Evolutionary conservation across 2,113 vertebrate genomes (phyloP).

Genomic region (Stegastes partitus): DNA sequence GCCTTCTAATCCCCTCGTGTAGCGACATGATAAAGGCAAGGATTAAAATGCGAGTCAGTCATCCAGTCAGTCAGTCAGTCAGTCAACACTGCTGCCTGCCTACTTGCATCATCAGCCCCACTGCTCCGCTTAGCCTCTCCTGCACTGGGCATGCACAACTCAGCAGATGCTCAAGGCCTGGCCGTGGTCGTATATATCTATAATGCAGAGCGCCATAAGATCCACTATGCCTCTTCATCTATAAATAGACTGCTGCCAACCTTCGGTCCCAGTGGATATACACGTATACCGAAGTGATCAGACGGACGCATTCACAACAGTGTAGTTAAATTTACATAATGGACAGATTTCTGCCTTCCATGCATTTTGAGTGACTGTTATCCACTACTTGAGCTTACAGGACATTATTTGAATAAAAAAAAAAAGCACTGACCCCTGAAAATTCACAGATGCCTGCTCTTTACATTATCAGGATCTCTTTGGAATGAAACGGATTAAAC

Average conservation of each 20-base stretch:
- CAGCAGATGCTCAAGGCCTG: slow-evolving; percentile 53
- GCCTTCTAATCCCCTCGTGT: slow-evolving; percentile 75
- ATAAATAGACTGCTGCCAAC: slow-evolving; percentile 59
- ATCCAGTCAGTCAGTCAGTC: slow-evolving; percentile 43
- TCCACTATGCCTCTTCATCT: slow-evolving; percentile 27
- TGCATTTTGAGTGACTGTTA: not conserved
- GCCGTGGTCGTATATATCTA: slow-evolving; percentile 40
- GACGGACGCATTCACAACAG: slow-evolving; percentile 36
- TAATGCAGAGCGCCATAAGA: slow-evolving; percentile 39
- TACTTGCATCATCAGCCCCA: slow-evolving; percentile 36
- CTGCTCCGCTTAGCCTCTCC: slow-evolving; percentile 43
- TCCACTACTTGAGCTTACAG: not conserved
- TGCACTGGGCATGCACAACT: slow-evolving; percentile 26
- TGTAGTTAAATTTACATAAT: slow-evolving; percentile 35
- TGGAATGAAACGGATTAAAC: not conserved
- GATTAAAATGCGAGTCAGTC: slow-evolving; percentile 75
- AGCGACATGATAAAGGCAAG: slow-evolving; percentile 68
- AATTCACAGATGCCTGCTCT: not conserved
- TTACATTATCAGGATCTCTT: slow-evolving; percentile 4
- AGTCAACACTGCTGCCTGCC: slow-evolving; percentile 23
- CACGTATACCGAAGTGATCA: slow-evolving; percentile 14
- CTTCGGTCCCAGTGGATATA: slow-evolving; percentile 30
- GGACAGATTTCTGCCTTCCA: not conserved
- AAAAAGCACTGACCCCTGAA: not conserved
- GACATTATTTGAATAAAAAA: slow-evolving; percentile 6